Conservation (phyloP, 2,113 vertebrate genomes). For the Elaphurus davidianus region DNA sequence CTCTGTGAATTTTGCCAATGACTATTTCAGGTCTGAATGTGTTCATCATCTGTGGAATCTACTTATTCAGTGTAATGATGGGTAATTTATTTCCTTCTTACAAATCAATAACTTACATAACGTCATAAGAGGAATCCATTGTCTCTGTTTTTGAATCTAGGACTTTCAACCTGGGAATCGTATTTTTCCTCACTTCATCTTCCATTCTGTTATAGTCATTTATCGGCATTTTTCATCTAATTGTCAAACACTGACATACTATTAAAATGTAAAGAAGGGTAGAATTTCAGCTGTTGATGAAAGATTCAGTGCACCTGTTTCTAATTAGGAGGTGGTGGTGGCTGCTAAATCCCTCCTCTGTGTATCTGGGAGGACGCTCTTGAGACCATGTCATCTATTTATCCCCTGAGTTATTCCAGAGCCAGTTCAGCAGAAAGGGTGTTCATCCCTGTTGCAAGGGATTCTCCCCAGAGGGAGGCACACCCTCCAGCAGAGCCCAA, state of each 20-base stretch:
- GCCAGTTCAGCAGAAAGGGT: neutral
- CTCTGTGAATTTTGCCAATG: neutral
- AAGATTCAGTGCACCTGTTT: conserved; percentile 22
- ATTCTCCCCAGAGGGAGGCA: conserved; percentile 31
- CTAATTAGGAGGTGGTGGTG: conserved; percentile 40
- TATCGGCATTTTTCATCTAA: neutral
- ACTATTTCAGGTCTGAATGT: neutral
- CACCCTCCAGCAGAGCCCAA: conserved; percentile 7
- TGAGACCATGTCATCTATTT: neutral
- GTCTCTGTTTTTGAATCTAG: neutral
- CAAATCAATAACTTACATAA: neutral
- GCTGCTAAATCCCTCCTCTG: neutral
- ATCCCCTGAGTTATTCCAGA: conserved; percentile 54
- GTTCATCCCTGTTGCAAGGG: neutral
- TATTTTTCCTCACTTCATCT: neutral
- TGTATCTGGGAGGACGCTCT: neutral
- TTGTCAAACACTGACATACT: neutral
- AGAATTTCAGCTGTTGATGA: conserved; percentile 16
- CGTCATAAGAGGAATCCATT: neutral
- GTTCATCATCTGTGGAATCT: neutral
- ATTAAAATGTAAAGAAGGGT: neutral
- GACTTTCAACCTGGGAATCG: neutral
- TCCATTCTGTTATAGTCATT: neutral
- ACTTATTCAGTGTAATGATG: neutral
- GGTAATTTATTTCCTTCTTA: neutral